Evolutionary conservation across 1,140 invertebrate genomes (phyloP), one percentile per base, ranked within the genome.

Genomic region (Drosophila auraria): DNA sequence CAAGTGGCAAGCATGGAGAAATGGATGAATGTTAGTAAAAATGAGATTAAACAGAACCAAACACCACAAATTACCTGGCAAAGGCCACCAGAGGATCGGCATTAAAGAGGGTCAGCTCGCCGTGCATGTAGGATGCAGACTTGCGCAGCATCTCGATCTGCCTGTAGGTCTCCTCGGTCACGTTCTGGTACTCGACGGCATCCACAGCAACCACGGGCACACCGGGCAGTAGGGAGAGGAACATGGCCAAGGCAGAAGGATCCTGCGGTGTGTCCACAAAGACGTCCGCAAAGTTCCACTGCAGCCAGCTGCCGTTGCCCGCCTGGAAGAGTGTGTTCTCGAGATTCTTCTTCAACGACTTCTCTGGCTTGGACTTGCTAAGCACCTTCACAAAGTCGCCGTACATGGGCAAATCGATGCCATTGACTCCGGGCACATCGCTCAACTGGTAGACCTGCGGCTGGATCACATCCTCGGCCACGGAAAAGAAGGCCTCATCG

Each of bases 221-320:
- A 2, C 97, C 97, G 1, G 96, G 96, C 45, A 97, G 90, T 15
- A 97, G 91, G 66, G 97, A 94, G 8, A 95, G 94, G 76, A 97
- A 94, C 40, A 95, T 95, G 59, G 95, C 94, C 1, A 96, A 93
- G 12, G 93, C 92, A 0, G 92, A 93, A 0, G 87, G 82, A 58
- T 91, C 62, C 6, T 70, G 71, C 1, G 54, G 42, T 12, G 82
- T 81, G 47, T 77, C 54, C 11, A 77, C 71, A 44, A 83, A 77
- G 12, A 91, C 62, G 47, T 83, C 77, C 1, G 20, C 80, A 6
- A 91, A 81, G 72, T 92, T 81, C 92, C 92, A 93, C 61, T 93
- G 92, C 56, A 93, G n/a, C 89, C 91, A 93, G n/a, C 71, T 78
- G 33, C 17, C 20, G 8, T 87, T 89, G 60, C 64, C 78, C 1